Conservation (phyloP, 2,888 invertebrate species). For the Mechanitis messenoides region DNA sequence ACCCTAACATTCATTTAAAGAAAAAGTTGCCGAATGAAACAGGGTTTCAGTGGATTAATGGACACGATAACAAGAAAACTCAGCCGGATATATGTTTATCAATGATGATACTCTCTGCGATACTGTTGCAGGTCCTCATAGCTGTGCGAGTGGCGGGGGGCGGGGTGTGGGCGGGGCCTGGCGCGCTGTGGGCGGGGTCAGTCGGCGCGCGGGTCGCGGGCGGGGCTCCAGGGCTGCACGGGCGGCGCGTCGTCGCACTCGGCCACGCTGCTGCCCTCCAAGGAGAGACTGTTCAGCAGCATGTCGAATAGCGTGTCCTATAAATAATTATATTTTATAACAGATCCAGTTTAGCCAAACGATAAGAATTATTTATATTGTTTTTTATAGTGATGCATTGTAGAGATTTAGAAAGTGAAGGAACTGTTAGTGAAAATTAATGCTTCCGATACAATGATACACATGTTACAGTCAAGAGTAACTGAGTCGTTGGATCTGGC, state of each 20-base stretch:
- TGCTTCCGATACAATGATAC: too few species aligned
- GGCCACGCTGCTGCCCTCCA: constrained; percentile 41
- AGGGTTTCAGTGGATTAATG: background rate
- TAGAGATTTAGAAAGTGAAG: too few species aligned
- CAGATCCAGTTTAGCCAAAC: too few species aligned
- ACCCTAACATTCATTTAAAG: too few species aligned
- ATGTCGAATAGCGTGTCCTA: constrained; percentile 70
- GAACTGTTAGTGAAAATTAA: too few species aligned
- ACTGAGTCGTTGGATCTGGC: background rate
- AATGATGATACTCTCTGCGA: constrained; percentile 22
- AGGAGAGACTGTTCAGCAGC: constrained; percentile 58
- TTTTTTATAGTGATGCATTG: too few species aligned
- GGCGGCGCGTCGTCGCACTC: constrained; percentile 42
- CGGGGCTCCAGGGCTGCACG: constrained; percentile 61
- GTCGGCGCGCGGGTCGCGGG: constrained; percentile 31
- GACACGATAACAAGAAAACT: background rate
- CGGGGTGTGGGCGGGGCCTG: constrained; percentile 22
- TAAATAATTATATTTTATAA: background rate
- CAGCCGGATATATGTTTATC: background rate
- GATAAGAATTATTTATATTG: too few species aligned
- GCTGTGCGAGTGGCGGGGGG: constrained; percentile 5
- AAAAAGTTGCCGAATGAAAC: background rate
- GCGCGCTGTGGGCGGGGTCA: constrained; percentile 22
- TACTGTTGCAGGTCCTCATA: constrained; percentile 15
- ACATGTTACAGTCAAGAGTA: background rate